Evolutionary conservation across 2,113 vertebrate genomes (phyloP), one percentile per base, ranked within the genome.

Genomic region (Gasterosteus nipponicus): DNA sequence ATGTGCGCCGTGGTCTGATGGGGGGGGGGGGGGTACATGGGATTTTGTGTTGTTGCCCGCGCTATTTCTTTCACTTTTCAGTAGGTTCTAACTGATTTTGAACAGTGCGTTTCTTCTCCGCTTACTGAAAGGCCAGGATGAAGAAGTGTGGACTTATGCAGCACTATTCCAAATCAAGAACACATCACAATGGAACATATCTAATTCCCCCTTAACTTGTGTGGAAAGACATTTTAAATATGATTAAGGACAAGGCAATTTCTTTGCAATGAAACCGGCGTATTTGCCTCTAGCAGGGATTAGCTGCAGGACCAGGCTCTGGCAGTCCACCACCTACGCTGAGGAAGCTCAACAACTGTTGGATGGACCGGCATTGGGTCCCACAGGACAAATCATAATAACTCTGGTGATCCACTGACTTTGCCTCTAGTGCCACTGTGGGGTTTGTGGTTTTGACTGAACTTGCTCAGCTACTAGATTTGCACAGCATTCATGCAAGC

Each of bases 1-100:
- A 61, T 75, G 65, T 69, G 54, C 59, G 77, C 78, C 84, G 80
- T 75, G 84, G 77, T 70, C 69, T 83, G 61, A 69, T 85, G n/a
- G 63, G 65, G 54, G 64, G 33, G 33, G 33, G 33, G 6, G 35
- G 35, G 35, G 5, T 65, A 56, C 69, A 59, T 65, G 70, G 74
- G 65, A 80, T 78, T 82, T 68, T 64, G 38, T n/a, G 29, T 76
- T 73, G 66, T 66, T 58, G n/a, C 59, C 41, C 29, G 38, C 47
- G 39, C 6, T 44, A 18, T 14, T 46, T 56, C 53, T 29, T 56
- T 22, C 41, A 18, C 35, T 59, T 46, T 59, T 75, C 19, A 42
- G 16, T 18, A 14, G 56, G 70, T 62, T 51, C 22, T 42, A 18
- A 8, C 35, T 57, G 56, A 33, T 61, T 56, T 64, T 11, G 22